Evolutionary conservation across 1,140 invertebrate species (phyloP), one percentile per base, ranked within the genome.

Genomic region (Atta colombica): DNA sequence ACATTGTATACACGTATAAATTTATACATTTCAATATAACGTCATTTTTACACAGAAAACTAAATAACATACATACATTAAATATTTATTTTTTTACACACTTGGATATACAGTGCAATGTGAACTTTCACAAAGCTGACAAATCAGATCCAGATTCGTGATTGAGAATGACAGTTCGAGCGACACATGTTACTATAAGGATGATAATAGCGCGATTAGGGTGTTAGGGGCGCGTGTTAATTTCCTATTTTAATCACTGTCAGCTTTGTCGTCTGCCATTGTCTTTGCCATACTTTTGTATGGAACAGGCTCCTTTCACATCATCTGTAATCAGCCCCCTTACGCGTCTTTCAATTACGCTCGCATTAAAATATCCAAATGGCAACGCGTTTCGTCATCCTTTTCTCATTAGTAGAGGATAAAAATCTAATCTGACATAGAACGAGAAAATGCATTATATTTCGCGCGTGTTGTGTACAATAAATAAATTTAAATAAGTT

Each of bases 281-380:
- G 93, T 94, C 91, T 93, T 88, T 63, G 86, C 88, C 85, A 88
- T 77, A 92, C 90, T 90, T 92, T 94, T 93, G 89, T 93, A 66
- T 53, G 5, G 45, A 49, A 16, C 31, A 89, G 87, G 69, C 84
- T 78, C 88, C 87, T 87, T 87, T 91, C 92, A 89, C 91, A 28
- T 86, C 45, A 8, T 69, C 63, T 68, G n/a, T 95, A 95, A 95
- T 95, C 93, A 94, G 94, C 93, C 89, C 94, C 91, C 90, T 95
- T 94, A 94, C 90, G 87, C 75, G 78, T 86, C 66, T 77, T 69
- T 84, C 89, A 92, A 92, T 90, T 89, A 87, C 31, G 35, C 65
- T 65, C 39, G 61, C 85, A 88, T 84, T 86, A 68, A 88, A 90
- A 72, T 82, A 60, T 86, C 77, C 89, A 92, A 92, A 90, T 92